Conservation (phyloP, 1,140 invertebrate genomes). For the Microplitis demolitor region DNA sequence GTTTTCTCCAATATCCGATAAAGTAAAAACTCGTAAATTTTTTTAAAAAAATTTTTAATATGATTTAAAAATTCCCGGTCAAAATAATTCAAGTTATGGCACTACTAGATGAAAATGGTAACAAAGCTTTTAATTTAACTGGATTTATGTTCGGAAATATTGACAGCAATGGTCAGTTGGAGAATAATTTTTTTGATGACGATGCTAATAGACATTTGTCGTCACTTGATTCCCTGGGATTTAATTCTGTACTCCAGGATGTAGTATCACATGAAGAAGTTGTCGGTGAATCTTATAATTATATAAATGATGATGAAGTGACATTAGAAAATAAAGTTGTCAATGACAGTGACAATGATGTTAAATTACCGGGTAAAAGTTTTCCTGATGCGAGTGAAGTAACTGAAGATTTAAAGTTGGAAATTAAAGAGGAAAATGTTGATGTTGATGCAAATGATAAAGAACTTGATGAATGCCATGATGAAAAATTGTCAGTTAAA, state of each 20-base stretch:
- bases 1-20: too few species aligned
- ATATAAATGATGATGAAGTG: conserved; percentile 51
- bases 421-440: conserved; percentile 49
- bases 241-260: conserved; percentile 80
- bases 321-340: conserved; percentile 45
- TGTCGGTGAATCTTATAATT: conserved; percentile 45
- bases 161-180: conserved; percentile 85
- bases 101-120: too few species aligned
- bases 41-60: too few species aligned
- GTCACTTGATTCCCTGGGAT: conserved; percentile 76
- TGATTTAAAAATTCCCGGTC: too few species aligned
- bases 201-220: conserved; percentile 79
- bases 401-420: conserved; percentile 72
- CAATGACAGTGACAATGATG: conserved; percentile 44
- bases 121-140: conserved; percentile 73
- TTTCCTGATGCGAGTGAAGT: conserved; percentile 92
- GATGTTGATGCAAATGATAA: conserved; percentile 69
- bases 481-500: conserved; percentile 75
- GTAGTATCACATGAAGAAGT: conserved; percentile 68
- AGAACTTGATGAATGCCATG: conserved; percentile 66
- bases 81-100: too few species aligned
- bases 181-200: conserved; percentile 87
- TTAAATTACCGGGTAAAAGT: conserved; percentile 82
- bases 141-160: conserved; percentile 97
- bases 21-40: too few species aligned